Evolutionary conservation across 1,140 invertebrate species (phyloP), one percentile per base, ranked within the genome.

Genomic region (Leptinotarsa lineolata): DNA sequence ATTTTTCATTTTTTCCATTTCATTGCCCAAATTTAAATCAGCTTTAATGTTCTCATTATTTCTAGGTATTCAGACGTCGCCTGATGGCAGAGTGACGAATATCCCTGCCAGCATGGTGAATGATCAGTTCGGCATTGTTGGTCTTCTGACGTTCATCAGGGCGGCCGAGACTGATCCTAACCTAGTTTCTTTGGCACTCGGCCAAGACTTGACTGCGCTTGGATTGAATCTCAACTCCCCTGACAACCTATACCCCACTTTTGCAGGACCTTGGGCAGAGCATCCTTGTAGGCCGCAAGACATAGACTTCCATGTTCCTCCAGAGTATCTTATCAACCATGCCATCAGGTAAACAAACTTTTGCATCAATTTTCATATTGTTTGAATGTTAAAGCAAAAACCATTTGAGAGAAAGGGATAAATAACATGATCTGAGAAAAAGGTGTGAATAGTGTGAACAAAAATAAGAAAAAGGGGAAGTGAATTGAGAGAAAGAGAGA

Each of bases 81-180:
- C 94, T 66, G 96, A 98, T 88, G 96, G 96, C 94, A 93, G 94
- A 87, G 96, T 99, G 76, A 97, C 96, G 81, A 98, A 99, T 86
- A 99, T 99, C 88, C 98, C 98, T 63, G 90, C 91, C 68, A 95
- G 94, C 84, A 99, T 99, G 97, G 96, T 99, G 72, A 95, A 94
- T 78, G 98, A 99, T 88, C 97, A 99, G 88, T 99, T 98, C 87
- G 98, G 98, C 76, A 99, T 99, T 88, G 96, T 99, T 74, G 98
- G 98, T 45, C 88, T 99, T 69, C 87, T 99, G 83, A 97, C 97
- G 70, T 99, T 99, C 86, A 98, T 99, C 76, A 90, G 97, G 84
- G 95, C 96, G 74, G 96, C 97, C 61, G 97, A 99, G 88, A 95
- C 95, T 21, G 96, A 99, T 88, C 95, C 94, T 24, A 97, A 97